Conservation (phyloP, 2,797 vertebrate genomes). For the Forpus xanthops region DNA sequence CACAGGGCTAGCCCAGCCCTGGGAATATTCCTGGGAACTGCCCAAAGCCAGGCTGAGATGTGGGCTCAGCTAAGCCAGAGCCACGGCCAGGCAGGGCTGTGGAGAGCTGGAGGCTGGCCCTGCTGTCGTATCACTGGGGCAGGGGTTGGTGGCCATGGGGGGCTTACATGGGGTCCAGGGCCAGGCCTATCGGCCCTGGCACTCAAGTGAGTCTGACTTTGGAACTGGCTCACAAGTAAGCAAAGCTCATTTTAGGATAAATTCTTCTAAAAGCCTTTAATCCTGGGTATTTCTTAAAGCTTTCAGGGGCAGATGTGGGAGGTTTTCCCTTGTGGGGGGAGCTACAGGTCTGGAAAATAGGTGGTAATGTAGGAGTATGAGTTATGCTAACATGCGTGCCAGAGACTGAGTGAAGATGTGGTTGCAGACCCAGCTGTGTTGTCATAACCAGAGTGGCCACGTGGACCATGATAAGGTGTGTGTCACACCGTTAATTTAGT, state of each 20-base stretch:
- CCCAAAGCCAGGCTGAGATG: neutral
- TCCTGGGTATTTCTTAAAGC: neutral
- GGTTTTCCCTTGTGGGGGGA: neutral
- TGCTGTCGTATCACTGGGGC: fast-evolving
- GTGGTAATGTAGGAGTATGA: fast-evolving
- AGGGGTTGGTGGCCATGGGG: neutral
- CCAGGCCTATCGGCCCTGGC: neutral
- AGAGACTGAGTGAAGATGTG: neutral
- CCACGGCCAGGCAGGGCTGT: neutral
- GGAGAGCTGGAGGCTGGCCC: neutral
- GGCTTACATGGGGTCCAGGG: fast-evolving
- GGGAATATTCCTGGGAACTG: neutral
- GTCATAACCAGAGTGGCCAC: neutral
- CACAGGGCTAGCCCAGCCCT: neutral
- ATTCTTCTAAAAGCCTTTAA: neutral
- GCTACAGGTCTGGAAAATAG: neutral
- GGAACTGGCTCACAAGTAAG: neutral
- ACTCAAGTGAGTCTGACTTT: neutral
- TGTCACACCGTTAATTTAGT: neutral
- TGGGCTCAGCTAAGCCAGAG: fast-evolving
- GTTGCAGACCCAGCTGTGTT: neutral
- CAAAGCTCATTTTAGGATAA: neutral
- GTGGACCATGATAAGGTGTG: neutral
- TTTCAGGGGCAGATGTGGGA: neutral
- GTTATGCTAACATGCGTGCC: fast-evolving